phyloP scores from a whole-genome alignment of 2,888 invertebrate genomes.

The Mesorhabditis sp. region DNA sequence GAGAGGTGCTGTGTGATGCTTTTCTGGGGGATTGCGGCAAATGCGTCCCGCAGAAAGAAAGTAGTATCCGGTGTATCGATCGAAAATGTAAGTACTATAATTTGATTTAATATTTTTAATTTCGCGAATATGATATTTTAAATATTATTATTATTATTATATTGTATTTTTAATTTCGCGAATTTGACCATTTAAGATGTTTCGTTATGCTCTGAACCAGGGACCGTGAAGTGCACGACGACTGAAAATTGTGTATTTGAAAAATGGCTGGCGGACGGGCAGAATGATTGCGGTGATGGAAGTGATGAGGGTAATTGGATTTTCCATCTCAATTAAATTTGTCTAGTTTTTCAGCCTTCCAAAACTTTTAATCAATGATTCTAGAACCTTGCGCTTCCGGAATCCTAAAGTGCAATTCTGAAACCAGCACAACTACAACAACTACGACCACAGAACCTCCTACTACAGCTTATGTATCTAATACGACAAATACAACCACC shows the following conservation, averaged over 20 bases:
- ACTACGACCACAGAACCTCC: conserved; percentile 5
- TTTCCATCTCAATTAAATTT: too few species aligned
- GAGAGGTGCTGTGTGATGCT: conserved; percentile 37
- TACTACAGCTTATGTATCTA: conserved; percentile 11
- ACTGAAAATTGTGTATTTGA: conserved; percentile 45
- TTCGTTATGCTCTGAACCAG: conserved; percentile 30
- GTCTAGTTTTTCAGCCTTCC: neutral
- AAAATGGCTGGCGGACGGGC: conserved; percentile 48
- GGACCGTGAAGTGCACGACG: conserved; percentile 34
- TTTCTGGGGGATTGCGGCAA: conserved; percentile 35
- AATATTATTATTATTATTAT: conserved; percentile 5
- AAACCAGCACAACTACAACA: neutral
- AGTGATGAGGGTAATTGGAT: conserved; percentile 38
- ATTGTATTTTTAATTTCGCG: neutral
- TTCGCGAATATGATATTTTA: neutral
- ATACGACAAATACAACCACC: neutral
- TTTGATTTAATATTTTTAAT: too few species aligned
- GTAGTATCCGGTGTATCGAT: conserved; percentile 30
- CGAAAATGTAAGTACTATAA: conserved; percentile 41
- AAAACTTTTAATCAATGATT: neutral
- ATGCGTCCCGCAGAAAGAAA: conserved; percentile 33
- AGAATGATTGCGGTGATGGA: conserved; percentile 50
- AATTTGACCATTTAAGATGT: neutral
- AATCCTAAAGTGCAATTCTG: conserved; percentile 12
- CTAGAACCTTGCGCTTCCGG: conserved; percentile 20